A percentile compares a stretch with the other conserved stretches of the same genome.
Evolutionary conservation across 2,113 vertebrate genomes (phyloP).

Genomic region (Muntiacus muntjak): DNA sequence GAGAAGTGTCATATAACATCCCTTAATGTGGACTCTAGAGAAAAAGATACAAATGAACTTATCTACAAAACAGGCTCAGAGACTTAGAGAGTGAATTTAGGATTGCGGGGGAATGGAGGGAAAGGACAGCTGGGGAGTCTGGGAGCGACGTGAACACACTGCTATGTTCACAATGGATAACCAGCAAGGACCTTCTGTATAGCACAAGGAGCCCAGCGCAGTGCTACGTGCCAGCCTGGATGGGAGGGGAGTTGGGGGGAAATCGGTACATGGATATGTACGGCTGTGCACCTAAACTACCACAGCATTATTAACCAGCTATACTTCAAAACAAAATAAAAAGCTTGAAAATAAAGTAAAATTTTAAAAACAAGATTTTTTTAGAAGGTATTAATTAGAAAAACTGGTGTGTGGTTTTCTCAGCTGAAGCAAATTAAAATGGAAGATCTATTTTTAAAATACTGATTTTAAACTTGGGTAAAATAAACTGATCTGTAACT

Average conservation of each 20-base stretch:
- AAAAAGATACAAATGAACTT: not conserved
- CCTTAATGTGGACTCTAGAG: rapidly evolving
- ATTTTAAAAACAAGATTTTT: not conserved
- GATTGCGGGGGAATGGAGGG: not conserved
- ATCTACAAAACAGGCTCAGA: not conserved
- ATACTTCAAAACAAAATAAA: not conserved
- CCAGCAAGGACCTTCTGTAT: not conserved
- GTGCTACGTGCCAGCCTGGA: not conserved
- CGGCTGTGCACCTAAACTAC: not conserved
- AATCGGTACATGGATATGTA: no score
- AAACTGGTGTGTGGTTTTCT: not conserved
- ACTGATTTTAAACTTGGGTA: not conserved
- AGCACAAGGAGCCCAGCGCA: not conserved
- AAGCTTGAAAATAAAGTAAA: not conserved
- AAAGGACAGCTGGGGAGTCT: not conserved
- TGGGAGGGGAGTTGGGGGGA: not conserved
- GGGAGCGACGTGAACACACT: not conserved
- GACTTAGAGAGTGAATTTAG: not conserved
- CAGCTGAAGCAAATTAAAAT: not conserved
- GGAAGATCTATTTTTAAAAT: not conserved
- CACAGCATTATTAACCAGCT: not conserved
- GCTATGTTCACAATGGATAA: not conserved
- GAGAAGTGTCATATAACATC: not conserved
- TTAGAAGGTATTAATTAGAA: not conserved
- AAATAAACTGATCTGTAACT: not conserved